Evolutionary conservation across 2,113 vertebrate genomes (phyloP).

Genomic region (Lipophrys pholis): DNA sequence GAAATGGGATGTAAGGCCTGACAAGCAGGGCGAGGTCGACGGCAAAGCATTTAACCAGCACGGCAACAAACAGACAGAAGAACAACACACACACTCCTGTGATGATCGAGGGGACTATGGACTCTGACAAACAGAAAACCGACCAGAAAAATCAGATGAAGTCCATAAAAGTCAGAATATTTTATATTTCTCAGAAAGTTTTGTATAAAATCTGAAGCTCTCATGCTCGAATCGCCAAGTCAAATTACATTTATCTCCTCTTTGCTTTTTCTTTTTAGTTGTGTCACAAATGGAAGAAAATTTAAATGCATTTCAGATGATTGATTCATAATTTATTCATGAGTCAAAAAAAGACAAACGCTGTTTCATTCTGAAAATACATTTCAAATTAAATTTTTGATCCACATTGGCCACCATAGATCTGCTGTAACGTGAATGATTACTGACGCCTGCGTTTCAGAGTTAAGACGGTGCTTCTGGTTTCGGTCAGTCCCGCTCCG

Average conservation of each 20-base stretch:
- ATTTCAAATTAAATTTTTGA: too few species aligned
- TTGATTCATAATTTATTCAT: too few species aligned
- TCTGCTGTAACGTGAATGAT: background rate
- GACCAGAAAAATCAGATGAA: background rate
- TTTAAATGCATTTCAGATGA: background rate
- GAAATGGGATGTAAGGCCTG: constrained; percentile 39
- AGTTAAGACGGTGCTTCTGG: accelerated
- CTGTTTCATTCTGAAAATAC: too few species aligned
- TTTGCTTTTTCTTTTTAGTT: background rate
- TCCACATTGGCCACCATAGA: too few species aligned
- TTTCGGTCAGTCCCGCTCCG: accelerated
- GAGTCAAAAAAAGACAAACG: too few species aligned
- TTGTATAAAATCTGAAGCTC: too few species aligned
- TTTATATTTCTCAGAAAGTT: too few species aligned
- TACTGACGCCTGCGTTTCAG: constrained; percentile 66
- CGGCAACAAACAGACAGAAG: constrained; percentile 20
- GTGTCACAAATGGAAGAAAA: background rate
- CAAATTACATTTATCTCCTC: too few species aligned
- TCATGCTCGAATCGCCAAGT: too few species aligned
- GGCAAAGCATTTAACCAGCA: constrained; percentile 59
- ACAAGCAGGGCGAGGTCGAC: constrained; percentile 75
- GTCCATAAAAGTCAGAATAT: background rate
- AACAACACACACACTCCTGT: constrained; percentile 31
- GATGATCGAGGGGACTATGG: constrained; percentile 22
- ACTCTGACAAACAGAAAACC: constrained; percentile 47